Percentiles rank a stretch among this genome's conserved stretches.
Conservation (phyloP, 2,888 invertebrate genomes). For the Cryptocephalus moraei region DNA sequence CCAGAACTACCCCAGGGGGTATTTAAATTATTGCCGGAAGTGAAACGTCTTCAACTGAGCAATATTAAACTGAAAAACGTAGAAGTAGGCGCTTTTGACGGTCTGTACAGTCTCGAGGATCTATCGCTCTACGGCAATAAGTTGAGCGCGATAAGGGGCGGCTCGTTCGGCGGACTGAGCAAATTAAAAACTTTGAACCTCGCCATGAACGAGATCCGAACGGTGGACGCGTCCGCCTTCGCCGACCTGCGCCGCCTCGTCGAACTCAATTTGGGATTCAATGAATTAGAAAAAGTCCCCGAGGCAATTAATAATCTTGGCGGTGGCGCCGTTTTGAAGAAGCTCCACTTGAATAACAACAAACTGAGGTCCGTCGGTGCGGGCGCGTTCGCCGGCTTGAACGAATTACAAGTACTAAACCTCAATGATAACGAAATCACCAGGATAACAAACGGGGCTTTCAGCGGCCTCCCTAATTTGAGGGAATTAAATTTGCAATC, state of each 20-base stretch:
- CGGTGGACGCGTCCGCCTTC: conserved; percentile 6
- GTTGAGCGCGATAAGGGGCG: conserved; percentile 3
- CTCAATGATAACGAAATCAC: conserved; percentile 10
- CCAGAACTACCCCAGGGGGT: conserved; percentile 7
- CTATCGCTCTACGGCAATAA: conserved; percentile 10
- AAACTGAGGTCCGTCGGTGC: conserved; percentile 8
- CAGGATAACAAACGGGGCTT: conserved; percentile 5
- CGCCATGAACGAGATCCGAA: conserved; percentile 9
- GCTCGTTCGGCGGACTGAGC: conserved; percentile 7
- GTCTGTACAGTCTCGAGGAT: conserved; percentile 9
- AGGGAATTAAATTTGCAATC: conserved; percentile 12
- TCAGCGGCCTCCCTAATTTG: conserved; percentile 7
- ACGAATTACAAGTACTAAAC: conserved; percentile 10
- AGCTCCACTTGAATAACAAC: conserved; percentile 9
- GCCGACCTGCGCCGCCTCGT: conserved; percentile 6
- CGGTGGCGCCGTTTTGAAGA: conserved; percentile 6
- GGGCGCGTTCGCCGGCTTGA: conserved; percentile 7
- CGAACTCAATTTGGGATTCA: conserved; percentile 12
- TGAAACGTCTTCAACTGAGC: conserved; percentile 7
- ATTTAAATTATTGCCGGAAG: conserved; percentile 8
- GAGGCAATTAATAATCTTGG: background rate
- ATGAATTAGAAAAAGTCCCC: conserved; percentile 8
- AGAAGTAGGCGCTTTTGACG: conserved; percentile 11
- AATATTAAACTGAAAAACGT: conserved; percentile 7
- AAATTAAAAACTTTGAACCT: conserved; percentile 8